Evolutionary conservation across 2,113 vertebrate genomes (phyloP), one percentile per base, ranked within the genome.

Genomic region (Tichodroma muraria): DNA sequence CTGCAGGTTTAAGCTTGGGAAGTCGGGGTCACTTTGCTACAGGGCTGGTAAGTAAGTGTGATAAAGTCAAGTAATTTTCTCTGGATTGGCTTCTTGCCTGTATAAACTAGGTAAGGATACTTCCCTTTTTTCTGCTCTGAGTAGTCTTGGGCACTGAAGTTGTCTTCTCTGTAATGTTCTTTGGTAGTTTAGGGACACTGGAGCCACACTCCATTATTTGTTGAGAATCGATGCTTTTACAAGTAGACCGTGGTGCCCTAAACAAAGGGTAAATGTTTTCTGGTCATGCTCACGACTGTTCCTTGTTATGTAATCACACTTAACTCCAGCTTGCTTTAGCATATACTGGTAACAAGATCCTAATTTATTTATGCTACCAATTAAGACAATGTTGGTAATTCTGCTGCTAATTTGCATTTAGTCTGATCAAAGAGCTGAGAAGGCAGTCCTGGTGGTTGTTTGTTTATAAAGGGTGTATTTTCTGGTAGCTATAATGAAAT

Each of bases 181-280:
- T 65, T 33, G 8, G 18, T 75, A 59, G 28, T 37, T 22, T 4
- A 7, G 22, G 33, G 37, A 4, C 11, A 30, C 8, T 4, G 9
- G 47, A 69, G 33, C 8, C 30, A 35, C 60, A 15, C 28, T 66
- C 8, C 35, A 1, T 52, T 40, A 35, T 85, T 61, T 85, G 33
- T 35, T 15, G 38, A 71, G 72, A 9, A 44, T 31, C 0, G 0
- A 6, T 42, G n/a, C 71, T 88, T 91, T 93, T 60, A 6, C 0
- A 0, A 59, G 30, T 54, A 79, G 38, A 60, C 12, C 0, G 0
- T 28, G 52, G 19, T 69, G 44, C n/a, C 57, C 57, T 76, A 52
- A 91, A 59, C 5, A 37, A 82, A 52, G 13, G 18, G 15, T 17
- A 45, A 61, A 53, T 68, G 19, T 28, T 78, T 70, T 45, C 50